phyloP scores from a whole-genome alignment of 2,888 invertebrate species.

The Noctua janthina region DNA sequence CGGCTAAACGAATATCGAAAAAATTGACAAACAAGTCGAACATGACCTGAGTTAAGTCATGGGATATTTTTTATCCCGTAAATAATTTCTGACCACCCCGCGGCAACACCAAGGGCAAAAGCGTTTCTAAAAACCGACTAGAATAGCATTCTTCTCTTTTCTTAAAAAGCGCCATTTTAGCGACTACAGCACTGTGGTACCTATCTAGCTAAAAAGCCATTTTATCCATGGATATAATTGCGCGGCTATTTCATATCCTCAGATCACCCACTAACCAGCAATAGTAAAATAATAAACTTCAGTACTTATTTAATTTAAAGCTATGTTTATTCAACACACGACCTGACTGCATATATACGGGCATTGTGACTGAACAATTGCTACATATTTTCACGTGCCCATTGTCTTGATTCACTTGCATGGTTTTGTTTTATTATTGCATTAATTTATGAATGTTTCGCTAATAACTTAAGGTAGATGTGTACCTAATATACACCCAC shows the following conservation, averaged over 20 bases:
- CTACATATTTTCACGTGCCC: conserved; percentile 81
- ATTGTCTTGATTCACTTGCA: conserved; percentile 69
- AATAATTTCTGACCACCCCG: background rate
- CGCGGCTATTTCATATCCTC: background rate
- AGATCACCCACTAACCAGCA: conserved; percentile 35
- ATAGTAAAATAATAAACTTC: conserved; percentile 37
- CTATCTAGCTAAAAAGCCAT: background rate
- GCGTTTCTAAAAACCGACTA: background rate
- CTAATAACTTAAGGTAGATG: background rate
- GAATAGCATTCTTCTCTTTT: background rate
- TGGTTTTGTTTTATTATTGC: conserved; percentile 20
- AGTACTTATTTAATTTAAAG: conserved; percentile 5
- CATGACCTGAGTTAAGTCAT: background rate
- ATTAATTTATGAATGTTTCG: conserved; percentile 7
- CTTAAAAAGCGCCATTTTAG: background rate
- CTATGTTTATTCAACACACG: conserved; percentile 75
- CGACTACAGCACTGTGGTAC: background rate
- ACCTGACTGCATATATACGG: conserved; percentile 69
- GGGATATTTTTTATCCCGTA: too few relatives aligned
- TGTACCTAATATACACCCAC: background rate
- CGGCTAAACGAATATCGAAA: background rate
- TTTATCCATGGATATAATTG: background rate
- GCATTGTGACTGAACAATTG: conserved; percentile 84
- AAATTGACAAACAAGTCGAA: too few relatives aligned
- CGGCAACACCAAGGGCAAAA: background rate